Conservation (phyloP, 2,113 vertebrate species). For the Dicrurus megarhynchus region DNA sequence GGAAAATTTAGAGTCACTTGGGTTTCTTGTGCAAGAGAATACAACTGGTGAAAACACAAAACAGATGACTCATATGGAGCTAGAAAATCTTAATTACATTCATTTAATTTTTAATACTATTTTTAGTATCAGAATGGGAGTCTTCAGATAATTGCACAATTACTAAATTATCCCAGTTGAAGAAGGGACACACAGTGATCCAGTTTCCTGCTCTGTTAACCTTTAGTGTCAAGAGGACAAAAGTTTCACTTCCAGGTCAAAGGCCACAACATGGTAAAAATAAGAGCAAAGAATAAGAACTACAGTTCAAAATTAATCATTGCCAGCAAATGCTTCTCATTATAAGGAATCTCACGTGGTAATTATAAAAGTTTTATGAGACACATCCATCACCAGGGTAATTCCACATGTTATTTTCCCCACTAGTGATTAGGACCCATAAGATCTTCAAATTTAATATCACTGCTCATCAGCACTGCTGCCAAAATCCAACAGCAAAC, state of each 20-base stretch:
- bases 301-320: constrained; percentile 69
- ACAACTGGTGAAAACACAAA: constrained; percentile 48
- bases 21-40: background rate
- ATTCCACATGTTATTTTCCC: background rate
- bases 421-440: background rate
- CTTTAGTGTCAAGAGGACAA: constrained; percentile 82
- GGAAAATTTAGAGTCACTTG: background rate
- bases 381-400: background rate
- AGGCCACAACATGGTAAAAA: constrained; percentile 85
- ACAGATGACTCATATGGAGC: constrained; percentile 54
- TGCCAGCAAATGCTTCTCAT: constrained; percentile 74
- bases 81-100: constrained; percentile 53
- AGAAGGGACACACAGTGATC: constrained; percentile 74
- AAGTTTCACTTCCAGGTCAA: constrained; percentile 90
- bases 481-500: background rate
- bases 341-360: constrained; percentile 54
- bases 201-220: constrained; percentile 92
- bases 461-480: background rate
- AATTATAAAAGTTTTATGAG: background rate
- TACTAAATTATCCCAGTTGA: constrained; percentile 88
- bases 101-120: constrained; percentile 82
- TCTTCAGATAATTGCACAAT: constrained; percentile 88
- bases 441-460: background rate
- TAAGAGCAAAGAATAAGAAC: constrained; percentile 80
- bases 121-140: constrained; percentile 81